Conservation (phyloP, 30 jellyfish, hydroid and myxozoan genomes). For the Hydractinia symbiolongicarpus region DNA sequence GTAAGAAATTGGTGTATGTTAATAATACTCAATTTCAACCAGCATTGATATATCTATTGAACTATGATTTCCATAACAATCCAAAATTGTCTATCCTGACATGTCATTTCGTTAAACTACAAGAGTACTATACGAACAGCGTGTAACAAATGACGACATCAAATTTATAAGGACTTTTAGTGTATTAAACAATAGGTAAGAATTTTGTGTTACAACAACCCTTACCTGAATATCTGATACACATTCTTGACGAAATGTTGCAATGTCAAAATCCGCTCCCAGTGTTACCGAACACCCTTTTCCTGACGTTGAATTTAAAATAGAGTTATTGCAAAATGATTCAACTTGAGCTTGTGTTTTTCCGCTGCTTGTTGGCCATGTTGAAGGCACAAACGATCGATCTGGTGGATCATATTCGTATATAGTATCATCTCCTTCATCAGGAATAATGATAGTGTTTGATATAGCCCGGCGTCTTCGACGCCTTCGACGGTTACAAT, state of each 20-base stretch:
- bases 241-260: slow-evolving; percentile 38
- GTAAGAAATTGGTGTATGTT: too few relatives aligned
- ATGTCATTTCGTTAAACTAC: neutral
- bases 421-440: slow-evolving; percentile 18
- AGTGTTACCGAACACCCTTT: slow-evolving; percentile 18
- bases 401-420: slow-evolving; percentile 35
- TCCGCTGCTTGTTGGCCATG: slow-evolving; percentile 49
- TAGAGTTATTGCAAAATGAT: slow-evolving; percentile 4
- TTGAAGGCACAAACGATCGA: neutral
- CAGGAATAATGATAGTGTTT: slow-evolving; percentile 3
- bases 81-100: neutral
- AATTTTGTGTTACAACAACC: too few relatives aligned
- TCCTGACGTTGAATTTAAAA: slow-evolving; percentile 43
- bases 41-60: too few relatives aligned
- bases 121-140: too few relatives aligned
- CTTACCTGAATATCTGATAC: slow-evolving; percentile 48
- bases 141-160: too few relatives aligned
- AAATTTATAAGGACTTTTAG: too few relatives aligned
- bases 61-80: too few relatives aligned
- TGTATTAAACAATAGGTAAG: too few relatives aligned
- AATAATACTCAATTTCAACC: too few relatives aligned
- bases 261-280: slow-evolving; percentile 25
- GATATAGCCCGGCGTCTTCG: slow-evolving; percentile 10
- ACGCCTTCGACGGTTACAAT: too few relatives aligned
- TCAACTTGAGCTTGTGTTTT: slow-evolving; percentile 34